Percentiles rank a stretch among this genome's conserved stretches.
Evolutionary conservation across 2,113 vertebrate genomes (phyloP).

Genomic region (Amphiprion percula): DNA sequence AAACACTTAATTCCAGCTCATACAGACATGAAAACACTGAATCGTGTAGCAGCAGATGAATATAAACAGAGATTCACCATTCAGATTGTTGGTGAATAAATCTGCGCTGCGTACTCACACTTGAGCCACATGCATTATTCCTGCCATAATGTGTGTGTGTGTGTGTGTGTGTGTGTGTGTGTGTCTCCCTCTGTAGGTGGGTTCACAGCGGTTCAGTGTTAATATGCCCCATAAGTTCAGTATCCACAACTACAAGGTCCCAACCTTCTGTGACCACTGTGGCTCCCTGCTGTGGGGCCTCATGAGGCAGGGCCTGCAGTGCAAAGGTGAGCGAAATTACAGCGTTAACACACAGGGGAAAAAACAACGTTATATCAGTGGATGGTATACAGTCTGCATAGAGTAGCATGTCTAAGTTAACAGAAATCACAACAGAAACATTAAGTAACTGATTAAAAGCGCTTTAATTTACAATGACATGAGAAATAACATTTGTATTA

Average conservation of each 20-base stretch:
- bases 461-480: no score
- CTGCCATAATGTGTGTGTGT: constrained; percentile 27
- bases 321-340: constrained; percentile 89
- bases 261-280: constrained; percentile 99
- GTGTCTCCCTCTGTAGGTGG: constrained; percentile 88
- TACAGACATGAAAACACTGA: not conserved
- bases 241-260: constrained; percentile 99
- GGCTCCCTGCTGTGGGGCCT: constrained; percentile 98
- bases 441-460: no score
- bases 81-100: not conserved
- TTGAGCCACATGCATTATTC: constrained; percentile 29
- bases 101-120: not conserved
- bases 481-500: no score
- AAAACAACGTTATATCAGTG: no score
- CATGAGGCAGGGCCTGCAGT: constrained; percentile 97
- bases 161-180: constrained; percentile 54
- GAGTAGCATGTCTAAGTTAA: no score
- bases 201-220: constrained; percentile 97
- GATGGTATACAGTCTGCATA: not conserved
- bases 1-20: not conserved
- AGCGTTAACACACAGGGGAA: no score
- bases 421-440: no score
- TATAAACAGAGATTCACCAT: not conserved
- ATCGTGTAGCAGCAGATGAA: not conserved
- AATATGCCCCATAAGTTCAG: constrained; percentile 99